A percentile compares a stretch with the other conserved stretches of the same genome.
Conservation (phyloP, 2,888 invertebrate genomes). For the Drosophila borealis region DNA sequence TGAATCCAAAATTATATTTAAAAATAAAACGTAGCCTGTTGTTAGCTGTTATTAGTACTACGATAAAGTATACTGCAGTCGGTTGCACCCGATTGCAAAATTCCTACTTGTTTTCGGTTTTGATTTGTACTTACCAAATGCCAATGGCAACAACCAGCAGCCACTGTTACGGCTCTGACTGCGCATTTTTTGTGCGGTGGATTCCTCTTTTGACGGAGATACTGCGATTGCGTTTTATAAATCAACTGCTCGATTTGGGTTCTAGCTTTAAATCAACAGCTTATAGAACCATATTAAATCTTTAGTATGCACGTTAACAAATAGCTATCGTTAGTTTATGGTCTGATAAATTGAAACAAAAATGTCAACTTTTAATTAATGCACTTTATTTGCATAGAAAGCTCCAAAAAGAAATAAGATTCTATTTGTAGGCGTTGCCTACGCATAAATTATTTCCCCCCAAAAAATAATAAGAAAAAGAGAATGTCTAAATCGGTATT, state of each 20-base stretch:
- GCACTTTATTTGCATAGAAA: constrained; percentile 50
- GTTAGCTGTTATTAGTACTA: too few species aligned
- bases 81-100: not conserved
- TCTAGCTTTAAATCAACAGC: constrained; percentile 7
- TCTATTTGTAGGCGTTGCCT: constrained; percentile 35
- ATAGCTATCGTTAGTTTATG: constrained; percentile 29
- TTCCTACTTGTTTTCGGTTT: constrained; percentile 11
- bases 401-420: constrained; percentile 13
- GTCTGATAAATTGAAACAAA: constrained; percentile 7
- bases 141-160: constrained; percentile 69
- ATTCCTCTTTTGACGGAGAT: constrained; percentile 35
- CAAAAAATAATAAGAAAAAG: constrained; percentile 29
- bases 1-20: too few species aligned
- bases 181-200: constrained; percentile 46
- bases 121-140: constrained; percentile 76
- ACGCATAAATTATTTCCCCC: constrained; percentile 23
- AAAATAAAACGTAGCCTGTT: too few species aligned
- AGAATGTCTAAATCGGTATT: constrained; percentile 36
- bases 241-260: constrained; percentile 21
- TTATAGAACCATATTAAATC: constrained; percentile 53
- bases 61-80: not conserved
- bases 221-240: constrained; percentile 18
- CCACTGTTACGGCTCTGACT: constrained; percentile 37
- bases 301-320: constrained; percentile 19
- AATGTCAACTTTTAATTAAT: constrained; percentile 26